These are phyloP conservation scores for Streptopelia turtur DNA, from an alignment of 2,797 vertebrate genomes.

Conservation along the genomic window DNA sequence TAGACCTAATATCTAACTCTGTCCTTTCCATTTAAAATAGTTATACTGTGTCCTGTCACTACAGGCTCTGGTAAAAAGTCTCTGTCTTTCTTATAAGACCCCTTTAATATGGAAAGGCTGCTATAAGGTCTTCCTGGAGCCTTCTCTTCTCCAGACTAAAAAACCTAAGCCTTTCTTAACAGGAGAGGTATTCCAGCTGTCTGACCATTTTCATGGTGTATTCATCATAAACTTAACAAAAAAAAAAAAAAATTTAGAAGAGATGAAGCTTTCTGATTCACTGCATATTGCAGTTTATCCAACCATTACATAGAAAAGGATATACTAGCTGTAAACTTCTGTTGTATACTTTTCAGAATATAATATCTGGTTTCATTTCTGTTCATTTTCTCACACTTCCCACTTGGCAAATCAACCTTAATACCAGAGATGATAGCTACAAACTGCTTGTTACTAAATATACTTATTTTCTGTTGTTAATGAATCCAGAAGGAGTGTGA, in stretches of 20 bases:
- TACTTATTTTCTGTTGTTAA: neutral
- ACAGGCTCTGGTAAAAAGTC: too few species aligned
- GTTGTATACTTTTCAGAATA: neutral
- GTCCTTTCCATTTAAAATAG: neutral
- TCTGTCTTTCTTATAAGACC: too few species aligned
- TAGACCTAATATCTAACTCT: neutral
- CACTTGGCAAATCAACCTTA: neutral
- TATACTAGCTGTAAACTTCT: neutral
- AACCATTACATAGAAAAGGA: neutral
- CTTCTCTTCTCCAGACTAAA: too few species aligned
- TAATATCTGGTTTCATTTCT: neutral
- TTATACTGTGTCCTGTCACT: neutral
- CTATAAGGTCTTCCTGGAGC: too few species aligned
- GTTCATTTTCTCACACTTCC: neutral
- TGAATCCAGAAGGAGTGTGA: neutral
- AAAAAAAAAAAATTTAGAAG: neutral
- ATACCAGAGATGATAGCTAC: neutral
- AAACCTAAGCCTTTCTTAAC: too few species aligned
- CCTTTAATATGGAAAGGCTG: too few species aligned
- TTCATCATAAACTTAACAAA: too few species aligned
- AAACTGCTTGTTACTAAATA: neutral
- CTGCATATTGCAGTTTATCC: neutral
- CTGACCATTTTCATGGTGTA: too few species aligned
- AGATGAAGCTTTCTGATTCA: neutral
- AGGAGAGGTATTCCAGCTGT: too few species aligned